A percentile compares a stretch with the other conserved stretches of the same genome.
Evolutionary conservation across 2,113 vertebrate species (phyloP).

Genomic region (Gymnobelideus leadbeateri): DNA sequence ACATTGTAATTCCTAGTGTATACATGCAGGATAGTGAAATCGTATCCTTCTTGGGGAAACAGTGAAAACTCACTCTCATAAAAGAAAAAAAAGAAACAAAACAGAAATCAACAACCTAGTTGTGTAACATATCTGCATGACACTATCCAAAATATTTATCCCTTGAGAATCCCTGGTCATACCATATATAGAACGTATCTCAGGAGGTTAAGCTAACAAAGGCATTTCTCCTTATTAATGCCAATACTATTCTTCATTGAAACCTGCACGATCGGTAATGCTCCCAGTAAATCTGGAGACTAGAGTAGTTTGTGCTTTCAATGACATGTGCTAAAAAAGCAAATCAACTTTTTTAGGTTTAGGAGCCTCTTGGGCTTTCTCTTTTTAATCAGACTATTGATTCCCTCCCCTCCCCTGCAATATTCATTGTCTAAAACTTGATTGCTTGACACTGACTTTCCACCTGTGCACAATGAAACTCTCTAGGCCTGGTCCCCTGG

Average conservation of each 20-base stretch:
- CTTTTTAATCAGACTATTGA: conserved; percentile 84
- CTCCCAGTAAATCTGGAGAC: conserved; percentile 77
- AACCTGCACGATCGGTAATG: conserved; percentile 69
- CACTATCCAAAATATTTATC: conserved; percentile 64
- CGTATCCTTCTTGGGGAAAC: not conserved
- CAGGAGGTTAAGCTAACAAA: conserved; percentile 62
- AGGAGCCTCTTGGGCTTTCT: conserved; percentile 82
- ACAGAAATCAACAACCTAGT: conserved; percentile 21
- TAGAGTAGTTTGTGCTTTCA: conserved; percentile 75
- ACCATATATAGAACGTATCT: conserved; percentile 60
- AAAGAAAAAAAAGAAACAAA: conserved; percentile 37
- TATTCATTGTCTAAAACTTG: conserved; percentile 79
- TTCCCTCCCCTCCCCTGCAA: conserved; percentile 69
- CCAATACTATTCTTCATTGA: conserved; percentile 67
- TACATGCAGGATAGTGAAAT: conserved; percentile 16
- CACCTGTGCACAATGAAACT: conserved; percentile 50
- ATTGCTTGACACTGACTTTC: conserved; percentile 69
- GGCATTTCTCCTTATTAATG: conserved; percentile 76
- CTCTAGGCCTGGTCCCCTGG: not conserved
- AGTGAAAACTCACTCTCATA: conserved; percentile 20
- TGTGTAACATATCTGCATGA: conserved; percentile 61
- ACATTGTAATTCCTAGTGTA: not conserved
- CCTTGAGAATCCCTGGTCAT: conserved; percentile 57
- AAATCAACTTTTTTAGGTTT: conserved; percentile 84
- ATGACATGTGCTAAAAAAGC: conserved; percentile 78